Evolutionary conservation across 2,797 vertebrate genomes (phyloP).

Genomic region (Xenentodon cancila): DNA sequence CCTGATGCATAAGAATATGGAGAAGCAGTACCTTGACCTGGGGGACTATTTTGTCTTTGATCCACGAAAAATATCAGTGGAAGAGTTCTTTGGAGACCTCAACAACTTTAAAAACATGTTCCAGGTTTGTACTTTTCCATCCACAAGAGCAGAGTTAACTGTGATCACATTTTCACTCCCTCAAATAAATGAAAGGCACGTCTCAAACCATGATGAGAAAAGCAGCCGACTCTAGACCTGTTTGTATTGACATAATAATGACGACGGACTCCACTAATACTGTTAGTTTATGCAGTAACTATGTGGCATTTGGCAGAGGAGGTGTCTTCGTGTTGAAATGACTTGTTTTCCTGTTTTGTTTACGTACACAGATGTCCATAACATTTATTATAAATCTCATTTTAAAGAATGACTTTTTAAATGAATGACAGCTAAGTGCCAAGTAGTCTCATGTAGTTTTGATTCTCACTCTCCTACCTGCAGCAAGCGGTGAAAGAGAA

Average conservation of each 20-base stretch:
- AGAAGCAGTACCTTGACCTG: constrained; percentile 83
- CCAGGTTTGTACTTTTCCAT: constrained; percentile 72
- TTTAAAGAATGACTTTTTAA: background rate
- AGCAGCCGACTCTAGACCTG: constrained; percentile 16
- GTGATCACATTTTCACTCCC: constrained; percentile 8
- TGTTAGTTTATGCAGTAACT: constrained; percentile 48
- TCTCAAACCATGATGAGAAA: background rate
- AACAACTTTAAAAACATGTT: constrained; percentile 91
- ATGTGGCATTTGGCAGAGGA: background rate
- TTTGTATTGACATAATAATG: constrained; percentile 54
- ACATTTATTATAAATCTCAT: background rate
- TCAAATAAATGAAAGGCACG: background rate
- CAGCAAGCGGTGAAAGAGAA: constrained; percentile 90
- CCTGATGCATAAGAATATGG: constrained; percentile 89
- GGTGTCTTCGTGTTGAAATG: background rate
- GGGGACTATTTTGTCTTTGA: constrained; percentile 86
- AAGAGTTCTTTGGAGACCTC: constrained; percentile 88
- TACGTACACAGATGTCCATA: constrained; percentile 13
- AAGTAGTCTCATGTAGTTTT: constrained; percentile 1
- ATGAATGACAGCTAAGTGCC: background rate
- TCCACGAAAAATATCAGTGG: constrained; percentile 83
- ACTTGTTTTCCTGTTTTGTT: constrained; percentile 33
- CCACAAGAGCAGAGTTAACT: constrained; percentile 1
- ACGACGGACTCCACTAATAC: constrained; percentile 27
- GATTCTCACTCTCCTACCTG: background rate